Percentiles rank a stretch among this genome's conserved stretches.
phyloP scores from a whole-genome alignment of 2,113 vertebrate genomes.

The Empidonax alnorum region DNA sequence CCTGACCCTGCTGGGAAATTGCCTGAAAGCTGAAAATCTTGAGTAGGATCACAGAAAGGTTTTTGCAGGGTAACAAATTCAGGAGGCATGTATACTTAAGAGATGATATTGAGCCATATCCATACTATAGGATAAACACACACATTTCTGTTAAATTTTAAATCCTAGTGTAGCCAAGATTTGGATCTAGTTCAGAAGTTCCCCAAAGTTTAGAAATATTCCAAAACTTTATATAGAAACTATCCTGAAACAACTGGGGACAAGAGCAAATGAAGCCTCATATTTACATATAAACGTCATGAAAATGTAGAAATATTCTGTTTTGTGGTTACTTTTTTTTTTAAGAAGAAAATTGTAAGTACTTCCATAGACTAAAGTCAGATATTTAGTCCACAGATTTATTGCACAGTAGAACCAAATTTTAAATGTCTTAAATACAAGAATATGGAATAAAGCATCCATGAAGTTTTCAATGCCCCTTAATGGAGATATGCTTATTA shows the following conservation, averaged over 20 bases:
- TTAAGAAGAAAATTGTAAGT: neutral
- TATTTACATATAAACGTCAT: neutral
- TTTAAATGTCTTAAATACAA: neutral
- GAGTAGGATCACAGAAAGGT: neutral
- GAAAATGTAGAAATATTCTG: neutral
- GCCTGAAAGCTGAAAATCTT: slow-evolving; percentile 18
- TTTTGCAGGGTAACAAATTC: slow-evolving; percentile 34
- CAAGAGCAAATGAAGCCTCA: neutral
- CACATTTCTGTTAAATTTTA: slow-evolving; percentile 25
- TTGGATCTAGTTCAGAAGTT: neutral
- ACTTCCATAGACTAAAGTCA: neutral
- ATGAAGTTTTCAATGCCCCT: neutral
- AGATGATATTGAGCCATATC: neutral
- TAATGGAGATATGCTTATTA: neutral
- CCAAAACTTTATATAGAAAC: neutral
- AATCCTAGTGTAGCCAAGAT: neutral
- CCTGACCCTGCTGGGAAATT: slow-evolving; percentile 7
- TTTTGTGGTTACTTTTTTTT: neutral
- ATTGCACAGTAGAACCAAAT: neutral
- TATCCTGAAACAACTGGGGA: neutral
- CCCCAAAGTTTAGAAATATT: neutral
- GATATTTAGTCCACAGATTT: neutral
- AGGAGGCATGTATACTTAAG: slow-evolving; percentile 1
- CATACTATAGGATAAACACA: neutral
- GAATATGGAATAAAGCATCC: neutral